A percentile compares a stretch with the other conserved stretches of the same genome.
Evolutionary conservation across 2,113 vertebrate species (phyloP).

Genomic region (Orcinus orca): DNA sequence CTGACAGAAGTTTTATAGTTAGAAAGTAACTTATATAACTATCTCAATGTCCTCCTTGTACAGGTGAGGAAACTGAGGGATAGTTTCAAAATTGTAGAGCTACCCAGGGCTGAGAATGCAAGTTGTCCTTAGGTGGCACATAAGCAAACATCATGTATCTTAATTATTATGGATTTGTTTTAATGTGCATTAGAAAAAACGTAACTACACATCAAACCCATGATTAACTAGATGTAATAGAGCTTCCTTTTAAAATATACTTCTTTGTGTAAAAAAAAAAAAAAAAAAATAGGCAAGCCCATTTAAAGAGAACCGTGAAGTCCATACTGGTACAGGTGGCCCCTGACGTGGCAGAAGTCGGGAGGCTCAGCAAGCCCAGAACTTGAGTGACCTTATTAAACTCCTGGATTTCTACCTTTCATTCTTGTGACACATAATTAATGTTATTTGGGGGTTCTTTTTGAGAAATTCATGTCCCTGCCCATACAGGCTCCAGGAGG

Average conservation of each 20-base stretch:
- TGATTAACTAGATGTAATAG: not conserved
- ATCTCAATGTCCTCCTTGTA: not conserved
- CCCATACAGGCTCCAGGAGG: not conserved
- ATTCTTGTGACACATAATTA: not conserved
- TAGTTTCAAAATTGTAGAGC: not conserved
- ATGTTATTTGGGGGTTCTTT: not conserved
- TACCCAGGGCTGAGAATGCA: not conserved
- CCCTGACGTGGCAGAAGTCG: not conserved
- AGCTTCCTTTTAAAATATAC: not conserved
- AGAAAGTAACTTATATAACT: not conserved
- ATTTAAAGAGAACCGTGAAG: not conserved
- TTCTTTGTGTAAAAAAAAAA: not conserved
- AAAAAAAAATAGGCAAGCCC: not conserved
- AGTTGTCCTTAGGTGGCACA: not conserved
- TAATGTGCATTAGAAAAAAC: not conserved
- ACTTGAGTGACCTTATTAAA: not conserved
- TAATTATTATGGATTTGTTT: not conserved
- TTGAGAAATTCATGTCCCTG: not conserved
- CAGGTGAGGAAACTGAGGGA: not conserved
- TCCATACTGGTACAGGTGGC: not conserved
- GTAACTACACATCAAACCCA: not conserved
- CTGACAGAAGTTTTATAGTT: not conserved
- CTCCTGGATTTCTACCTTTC: accelerated
- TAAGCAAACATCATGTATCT: not conserved
- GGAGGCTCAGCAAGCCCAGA: no score